Evolutionary conservation across 2,797 vertebrate genomes (phyloP).

Genomic region (Siniperca undulata): DNA sequence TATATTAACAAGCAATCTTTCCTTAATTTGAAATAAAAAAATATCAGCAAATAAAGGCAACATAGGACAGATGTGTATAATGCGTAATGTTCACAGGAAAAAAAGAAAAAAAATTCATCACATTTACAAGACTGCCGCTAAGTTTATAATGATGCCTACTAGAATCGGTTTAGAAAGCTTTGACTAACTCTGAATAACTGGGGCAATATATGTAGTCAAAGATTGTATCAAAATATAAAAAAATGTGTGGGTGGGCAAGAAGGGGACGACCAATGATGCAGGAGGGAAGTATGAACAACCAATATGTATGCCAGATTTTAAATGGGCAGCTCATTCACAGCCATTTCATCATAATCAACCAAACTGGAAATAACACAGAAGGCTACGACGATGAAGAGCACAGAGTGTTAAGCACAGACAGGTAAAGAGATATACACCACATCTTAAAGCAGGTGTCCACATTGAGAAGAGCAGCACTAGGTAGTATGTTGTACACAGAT

Average conservation of each 20-base stretch:
- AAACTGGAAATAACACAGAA: constrained; percentile 91
- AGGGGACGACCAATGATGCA: constrained; percentile 61
- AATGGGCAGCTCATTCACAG: constrained; percentile 89
- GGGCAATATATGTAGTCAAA: constrained; percentile 85
- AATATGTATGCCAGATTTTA: constrained; percentile 90
- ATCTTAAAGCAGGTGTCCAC: constrained; percentile 91
- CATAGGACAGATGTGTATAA: constrained; percentile 85
- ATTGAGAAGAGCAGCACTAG: constrained; percentile 91
- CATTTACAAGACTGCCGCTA: constrained; percentile 86
- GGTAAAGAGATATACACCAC: constrained; percentile 92
- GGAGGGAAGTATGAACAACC: constrained; percentile 88
- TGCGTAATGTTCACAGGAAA: constrained; percentile 82
- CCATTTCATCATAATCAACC: constrained; percentile 88
- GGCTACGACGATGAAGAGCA: constrained; percentile 91
- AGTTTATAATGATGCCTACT: constrained; percentile 83
- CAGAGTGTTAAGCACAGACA: constrained; percentile 94
- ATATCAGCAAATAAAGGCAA: constrained; percentile 86
- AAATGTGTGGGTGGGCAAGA: constrained; percentile 55
- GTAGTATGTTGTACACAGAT: constrained; percentile 94
- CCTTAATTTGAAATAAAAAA: constrained; percentile 87
- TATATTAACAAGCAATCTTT: constrained; percentile 90
- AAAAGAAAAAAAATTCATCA: constrained; percentile 72
- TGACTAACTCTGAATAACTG: constrained; percentile 82
- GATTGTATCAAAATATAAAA: constrained; percentile 84
- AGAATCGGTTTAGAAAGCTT: constrained; percentile 82